These are phyloP conservation scores for Spondyliosoma cantharus DNA, from an alignment of 2,797 vertebrate species.

Conservation along the genomic window DNA sequence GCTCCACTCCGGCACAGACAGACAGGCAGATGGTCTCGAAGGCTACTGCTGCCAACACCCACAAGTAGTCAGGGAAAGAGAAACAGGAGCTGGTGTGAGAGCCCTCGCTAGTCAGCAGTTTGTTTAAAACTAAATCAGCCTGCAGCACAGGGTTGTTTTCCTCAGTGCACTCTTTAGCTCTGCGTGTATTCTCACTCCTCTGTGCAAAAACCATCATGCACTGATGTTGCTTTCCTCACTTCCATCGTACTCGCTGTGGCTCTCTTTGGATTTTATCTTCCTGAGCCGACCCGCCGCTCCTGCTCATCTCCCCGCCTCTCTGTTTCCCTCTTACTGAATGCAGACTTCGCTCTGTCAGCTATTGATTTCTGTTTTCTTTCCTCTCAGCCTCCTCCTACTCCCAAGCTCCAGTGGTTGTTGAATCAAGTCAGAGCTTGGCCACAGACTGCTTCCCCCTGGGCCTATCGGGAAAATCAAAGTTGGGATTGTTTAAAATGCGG, in stretches of 20 bases:
- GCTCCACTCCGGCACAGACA: slow-evolving; percentile 58
- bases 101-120: slow-evolving; percentile 55
- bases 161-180: slow-evolving; percentile 43
- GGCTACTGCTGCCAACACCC: slow-evolving; percentile 54
- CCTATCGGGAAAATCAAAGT: slow-evolving; percentile 62
- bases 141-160: slow-evolving; percentile 49
- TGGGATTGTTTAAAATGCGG: slow-evolving; percentile 56
- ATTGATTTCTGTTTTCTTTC: slow-evolving; percentile 68
- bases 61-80: slow-evolving; percentile 30
- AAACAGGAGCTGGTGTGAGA: slow-evolving; percentile 28
- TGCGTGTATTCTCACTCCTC: slow-evolving; percentile 39
- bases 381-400: slow-evolving; percentile 55
- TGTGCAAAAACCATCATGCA: slow-evolving; percentile 39
- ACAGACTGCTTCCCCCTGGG: slow-evolving; percentile 45
- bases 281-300: slow-evolving; percentile 39
- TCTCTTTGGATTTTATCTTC: slow-evolving; percentile 54
- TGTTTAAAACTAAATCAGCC: slow-evolving; percentile 62
- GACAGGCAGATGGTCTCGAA: slow-evolving; percentile 68
- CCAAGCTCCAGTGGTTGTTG: slow-evolving; percentile 62
- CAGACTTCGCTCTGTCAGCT: slow-evolving; percentile 50
- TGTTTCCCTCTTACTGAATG: slow-evolving; percentile 53
- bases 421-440: slow-evolving; percentile 57
- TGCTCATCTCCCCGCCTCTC: slow-evolving; percentile 15
- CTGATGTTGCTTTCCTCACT: slow-evolving; percentile 26
- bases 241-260: slow-evolving; percentile 44